phyloP scores from a whole-genome alignment of 2,797 vertebrate species.

The Molossus alvarezi region DNA sequence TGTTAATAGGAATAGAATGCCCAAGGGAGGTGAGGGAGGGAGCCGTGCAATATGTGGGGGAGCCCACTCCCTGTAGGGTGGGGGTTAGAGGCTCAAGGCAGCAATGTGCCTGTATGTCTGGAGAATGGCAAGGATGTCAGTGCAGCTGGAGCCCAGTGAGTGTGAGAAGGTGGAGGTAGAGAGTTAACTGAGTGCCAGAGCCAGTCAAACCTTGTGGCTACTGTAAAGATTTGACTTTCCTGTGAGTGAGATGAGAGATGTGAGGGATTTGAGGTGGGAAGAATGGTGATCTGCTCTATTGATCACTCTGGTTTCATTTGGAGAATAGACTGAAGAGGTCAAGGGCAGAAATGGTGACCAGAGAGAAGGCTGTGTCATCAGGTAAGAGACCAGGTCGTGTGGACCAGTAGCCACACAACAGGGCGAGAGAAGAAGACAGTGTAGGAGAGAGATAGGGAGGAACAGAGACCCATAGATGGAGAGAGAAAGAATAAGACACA shows the following conservation, averaged over 20 bases:
- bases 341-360: background rate
- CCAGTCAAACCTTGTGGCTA: fast-evolving
- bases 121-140: background rate
- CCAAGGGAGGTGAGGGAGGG: background rate
- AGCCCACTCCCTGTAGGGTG: background rate
- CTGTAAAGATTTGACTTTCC: background rate
- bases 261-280: background rate
- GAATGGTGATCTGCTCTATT: background rate
- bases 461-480: background rate
- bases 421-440: background rate
- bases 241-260: background rate
- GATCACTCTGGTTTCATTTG: background rate
- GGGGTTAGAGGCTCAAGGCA: background rate
- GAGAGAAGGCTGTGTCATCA: background rate
- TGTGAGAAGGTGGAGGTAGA: background rate
- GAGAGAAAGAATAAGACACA: background rate
- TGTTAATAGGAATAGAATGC: no score
- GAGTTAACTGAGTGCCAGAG: background rate
- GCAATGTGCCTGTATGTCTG: background rate
- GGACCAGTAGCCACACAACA: background rate
- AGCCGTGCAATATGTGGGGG: background rate
- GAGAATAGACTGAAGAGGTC: background rate
- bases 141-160: background rate
- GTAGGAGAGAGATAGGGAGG: background rate
- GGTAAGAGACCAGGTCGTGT: background rate